These are phyloP conservation scores for Neolamprologus fasciatus DNA, from an alignment of 2,113 vertebrate genomes.

Conservation along the genomic window DNA sequence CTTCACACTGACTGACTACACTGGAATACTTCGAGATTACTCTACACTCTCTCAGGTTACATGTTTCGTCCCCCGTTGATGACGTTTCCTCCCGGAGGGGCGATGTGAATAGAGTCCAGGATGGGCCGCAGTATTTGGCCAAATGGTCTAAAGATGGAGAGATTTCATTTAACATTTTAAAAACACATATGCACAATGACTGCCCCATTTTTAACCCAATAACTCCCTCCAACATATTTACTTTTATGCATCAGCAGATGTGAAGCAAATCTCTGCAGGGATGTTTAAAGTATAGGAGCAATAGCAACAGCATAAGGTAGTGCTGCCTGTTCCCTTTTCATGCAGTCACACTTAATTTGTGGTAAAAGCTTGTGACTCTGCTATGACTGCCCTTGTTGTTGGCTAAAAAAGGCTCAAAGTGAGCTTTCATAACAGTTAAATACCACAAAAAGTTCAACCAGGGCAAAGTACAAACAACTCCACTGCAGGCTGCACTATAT, in stretches of 20 bases:
- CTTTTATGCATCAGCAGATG: background rate
- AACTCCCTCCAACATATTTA: background rate
- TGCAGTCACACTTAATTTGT: background rate
- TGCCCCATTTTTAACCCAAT: background rate
- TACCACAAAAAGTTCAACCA: background rate
- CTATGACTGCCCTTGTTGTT: background rate
- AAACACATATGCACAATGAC: background rate
- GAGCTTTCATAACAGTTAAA: background rate
- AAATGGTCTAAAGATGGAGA: slow-evolving; percentile 77
- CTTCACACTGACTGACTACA: slow-evolving; percentile 22
- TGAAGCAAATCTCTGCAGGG: background rate
- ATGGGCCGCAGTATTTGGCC: slow-evolving; percentile 91
- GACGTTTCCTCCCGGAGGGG: slow-evolving; percentile 85
- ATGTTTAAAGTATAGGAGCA: background rate
- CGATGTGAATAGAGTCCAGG: slow-evolving; percentile 90
- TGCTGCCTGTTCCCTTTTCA: background rate
- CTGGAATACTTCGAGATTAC: slow-evolving; percentile 24
- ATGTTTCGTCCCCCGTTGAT: slow-evolving; percentile 88
- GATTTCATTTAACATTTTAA: background rate
- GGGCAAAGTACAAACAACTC: background rate
- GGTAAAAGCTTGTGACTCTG: background rate
- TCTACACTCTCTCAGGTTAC: slow-evolving; percentile 59
- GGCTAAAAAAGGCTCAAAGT: background rate
- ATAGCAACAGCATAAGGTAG: background rate
- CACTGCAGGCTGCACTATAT: background rate